These are phyloP conservation scores for Tinea semifulvella DNA, from an alignment of 2,888 invertebrate species.

Conservation along the genomic window DNA sequence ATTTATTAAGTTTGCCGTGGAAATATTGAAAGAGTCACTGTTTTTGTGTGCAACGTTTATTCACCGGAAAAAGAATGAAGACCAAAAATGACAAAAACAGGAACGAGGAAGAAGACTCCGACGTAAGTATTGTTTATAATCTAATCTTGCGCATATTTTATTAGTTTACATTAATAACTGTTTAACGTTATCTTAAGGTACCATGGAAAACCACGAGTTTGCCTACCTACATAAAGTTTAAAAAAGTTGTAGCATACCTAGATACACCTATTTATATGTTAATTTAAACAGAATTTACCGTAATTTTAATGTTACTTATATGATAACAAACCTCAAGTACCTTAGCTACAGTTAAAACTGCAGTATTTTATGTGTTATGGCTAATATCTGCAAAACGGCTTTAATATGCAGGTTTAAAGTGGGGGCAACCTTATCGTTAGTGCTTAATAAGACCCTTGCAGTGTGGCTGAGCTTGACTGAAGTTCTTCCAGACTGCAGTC, in stretches of 20 bases:
- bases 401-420: too few species aligned
- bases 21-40: slow-evolving; percentile 42
- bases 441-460: too few species aligned
- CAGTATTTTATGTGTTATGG: too few species aligned
- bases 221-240: not conserved
- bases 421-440: too few species aligned
- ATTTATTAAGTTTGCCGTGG: slow-evolving; percentile 26
- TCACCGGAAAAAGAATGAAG: slow-evolving; percentile 50
- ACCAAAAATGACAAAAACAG: slow-evolving; percentile 67
- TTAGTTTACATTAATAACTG: not conserved
- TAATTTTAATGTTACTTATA: not conserved
- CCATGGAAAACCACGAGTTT: not conserved
- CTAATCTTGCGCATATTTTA: slow-evolving; percentile 14
- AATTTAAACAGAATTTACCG: not conserved
- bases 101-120: slow-evolving; percentile 62
- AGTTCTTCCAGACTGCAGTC: too few species aligned
- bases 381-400: too few species aligned
- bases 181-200: slow-evolving; percentile 8
- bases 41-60: slow-evolving; percentile 43
- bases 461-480: too few species aligned
- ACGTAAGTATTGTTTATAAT: slow-evolving; percentile 55
- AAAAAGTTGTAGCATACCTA: not conserved
- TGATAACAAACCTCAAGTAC: not conserved
- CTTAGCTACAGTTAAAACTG: not conserved
- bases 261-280: not conserved